A percentile compares a stretch with the other conserved stretches of the same genome.
phyloP scores from a whole-genome alignment of 2,888 invertebrate species.

The Andrena hattorfiana region DNA sequence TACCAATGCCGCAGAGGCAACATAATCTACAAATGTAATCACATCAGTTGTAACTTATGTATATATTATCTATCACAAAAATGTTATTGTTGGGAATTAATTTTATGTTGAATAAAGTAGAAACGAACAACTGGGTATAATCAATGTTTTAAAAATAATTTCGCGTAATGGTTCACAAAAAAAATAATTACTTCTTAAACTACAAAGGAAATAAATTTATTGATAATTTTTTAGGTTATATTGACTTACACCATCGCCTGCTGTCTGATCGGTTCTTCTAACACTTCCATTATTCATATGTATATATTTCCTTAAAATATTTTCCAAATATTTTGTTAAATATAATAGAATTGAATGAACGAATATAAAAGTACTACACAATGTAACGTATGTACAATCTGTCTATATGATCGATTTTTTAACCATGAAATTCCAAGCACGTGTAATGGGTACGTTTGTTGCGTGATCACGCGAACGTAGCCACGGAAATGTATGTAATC shows the following conservation, averaged over 20 bases:
- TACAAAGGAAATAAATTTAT: background rate
- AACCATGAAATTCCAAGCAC: no score
- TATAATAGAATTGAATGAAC: background rate
- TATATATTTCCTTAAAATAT: slow-evolving; percentile 6
- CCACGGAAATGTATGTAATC: no score
- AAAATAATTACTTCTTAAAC: background rate
- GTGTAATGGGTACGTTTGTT: no score
- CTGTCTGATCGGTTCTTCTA: slow-evolving; percentile 30
- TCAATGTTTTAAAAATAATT: background rate
- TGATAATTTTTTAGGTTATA: slow-evolving; percentile 26
- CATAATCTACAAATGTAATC: slow-evolving; percentile 87
- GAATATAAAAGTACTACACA: background rate
- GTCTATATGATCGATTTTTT: no score
- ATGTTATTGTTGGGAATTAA: background rate
- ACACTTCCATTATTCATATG: slow-evolving; percentile 15
- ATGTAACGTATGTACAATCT: background rate
- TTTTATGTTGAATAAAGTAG: background rate
- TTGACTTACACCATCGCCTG: slow-evolving; percentile 45
- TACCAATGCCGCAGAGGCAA: slow-evolving; percentile 96
- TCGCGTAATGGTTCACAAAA: background rate
- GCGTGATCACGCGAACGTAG: no score
- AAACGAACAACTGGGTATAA: background rate
- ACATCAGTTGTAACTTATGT: background rate
- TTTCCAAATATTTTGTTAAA: background rate
- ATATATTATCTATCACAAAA: background rate